Conservation (phyloP, 2,113 vertebrate species). For the Aptenodytes patagonicus region DNA sequence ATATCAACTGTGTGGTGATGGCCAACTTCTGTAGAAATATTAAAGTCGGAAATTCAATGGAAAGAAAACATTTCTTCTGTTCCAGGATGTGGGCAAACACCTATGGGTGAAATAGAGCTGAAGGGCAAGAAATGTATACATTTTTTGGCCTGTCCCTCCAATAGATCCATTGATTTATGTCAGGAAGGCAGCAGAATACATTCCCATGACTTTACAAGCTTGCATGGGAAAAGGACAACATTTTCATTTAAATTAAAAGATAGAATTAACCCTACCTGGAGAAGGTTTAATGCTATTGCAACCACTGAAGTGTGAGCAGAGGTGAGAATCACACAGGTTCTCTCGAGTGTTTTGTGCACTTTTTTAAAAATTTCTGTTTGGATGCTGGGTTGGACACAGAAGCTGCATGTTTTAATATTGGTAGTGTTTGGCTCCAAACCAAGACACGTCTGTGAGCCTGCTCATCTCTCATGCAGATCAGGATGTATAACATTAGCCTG, state of each 20-base stretch:
- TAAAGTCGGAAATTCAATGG: constrained; percentile 15
- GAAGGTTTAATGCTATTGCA: background rate
- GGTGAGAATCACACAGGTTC: background rate
- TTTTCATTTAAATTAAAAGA: constrained; percentile 21
- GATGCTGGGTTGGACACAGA: background rate
- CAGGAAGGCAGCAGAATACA: constrained; percentile 31
- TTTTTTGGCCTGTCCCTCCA: constrained; percentile 29
- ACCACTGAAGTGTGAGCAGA: background rate
- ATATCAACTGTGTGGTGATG: background rate
- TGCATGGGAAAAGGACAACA: background rate
- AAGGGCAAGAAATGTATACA: constrained; percentile 44
- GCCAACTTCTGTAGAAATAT: constrained; percentile 15
- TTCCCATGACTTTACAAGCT: constrained; percentile 53
- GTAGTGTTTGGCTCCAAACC: background rate
- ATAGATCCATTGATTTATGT: constrained; percentile 42
- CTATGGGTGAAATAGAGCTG: constrained; percentile 37
- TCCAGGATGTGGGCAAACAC: constrained; percentile 26
- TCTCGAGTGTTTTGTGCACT: background rate
- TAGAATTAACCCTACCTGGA: constrained; percentile 3
- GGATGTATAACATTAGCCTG: constrained; percentile 2
- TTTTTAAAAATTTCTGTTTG: background rate
- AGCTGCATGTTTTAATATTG: background rate
- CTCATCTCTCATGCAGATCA: constrained; percentile 13
- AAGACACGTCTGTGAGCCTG: background rate
- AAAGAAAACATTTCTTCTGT: constrained; percentile 44